These are phyloP conservation scores for Agrilus biguttatus DNA, from an alignment of 2,888 invertebrate genomes.

Conservation along the genomic window DNA sequence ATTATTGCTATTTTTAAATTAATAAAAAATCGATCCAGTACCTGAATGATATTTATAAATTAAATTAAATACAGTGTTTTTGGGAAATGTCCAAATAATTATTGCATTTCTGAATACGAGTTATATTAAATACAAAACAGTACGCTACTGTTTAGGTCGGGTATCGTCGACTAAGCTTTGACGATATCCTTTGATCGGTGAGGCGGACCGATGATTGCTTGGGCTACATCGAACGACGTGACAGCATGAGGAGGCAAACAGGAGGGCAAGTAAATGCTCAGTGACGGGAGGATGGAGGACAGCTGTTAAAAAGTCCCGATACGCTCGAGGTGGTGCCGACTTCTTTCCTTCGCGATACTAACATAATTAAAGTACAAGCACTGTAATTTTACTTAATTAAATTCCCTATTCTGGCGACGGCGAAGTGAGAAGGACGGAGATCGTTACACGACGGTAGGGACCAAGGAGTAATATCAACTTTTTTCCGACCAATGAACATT, in stretches of 20 bases:
- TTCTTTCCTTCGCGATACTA: conserved; percentile 26
- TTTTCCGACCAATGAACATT: conserved; percentile 37
- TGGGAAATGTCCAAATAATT: no score
- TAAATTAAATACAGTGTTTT: no score
- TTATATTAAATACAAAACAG: no score
- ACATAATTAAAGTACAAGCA: conserved; percentile 42
- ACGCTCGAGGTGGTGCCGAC: conserved; percentile 11
- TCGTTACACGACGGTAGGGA: conserved; percentile 22
- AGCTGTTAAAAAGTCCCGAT: conserved; percentile 28
- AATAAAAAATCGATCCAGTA: no score
- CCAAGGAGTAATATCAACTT: conserved; percentile 31
- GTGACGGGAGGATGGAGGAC: conserved; percentile 13
- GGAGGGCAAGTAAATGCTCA: conserved; percentile 1
- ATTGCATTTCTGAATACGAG: no score
- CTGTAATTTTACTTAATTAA: conserved; percentile 42
- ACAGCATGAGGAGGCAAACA: not conserved
- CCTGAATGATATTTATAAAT: no score
- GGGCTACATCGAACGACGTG: conserved; percentile 13
- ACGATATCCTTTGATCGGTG: conserved; percentile 29
- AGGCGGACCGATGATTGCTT: conserved; percentile 21
- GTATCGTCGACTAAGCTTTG: conserved; percentile 8
- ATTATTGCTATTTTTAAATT: no score
- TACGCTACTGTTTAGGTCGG: no score
- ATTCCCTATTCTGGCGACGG: conserved; percentile 34
- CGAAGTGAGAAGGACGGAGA: conserved; percentile 12